Conservation (phyloP, 2,888 invertebrate species). For the Fragum whitleyi region DNA sequence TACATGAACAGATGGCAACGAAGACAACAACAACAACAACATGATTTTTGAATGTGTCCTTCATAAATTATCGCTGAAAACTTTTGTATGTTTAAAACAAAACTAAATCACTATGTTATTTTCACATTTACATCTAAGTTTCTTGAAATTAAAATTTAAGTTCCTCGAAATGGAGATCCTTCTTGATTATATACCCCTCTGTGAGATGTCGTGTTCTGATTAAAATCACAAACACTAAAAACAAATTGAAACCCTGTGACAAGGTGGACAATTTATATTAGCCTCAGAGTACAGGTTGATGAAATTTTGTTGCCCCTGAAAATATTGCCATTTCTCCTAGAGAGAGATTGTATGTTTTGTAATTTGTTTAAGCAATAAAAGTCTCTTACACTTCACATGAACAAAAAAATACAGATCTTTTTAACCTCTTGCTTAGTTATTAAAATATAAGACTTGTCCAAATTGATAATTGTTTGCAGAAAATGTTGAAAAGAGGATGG, state of each 20-base stretch:
- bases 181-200: conserved; percentile 2
- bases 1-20: too few relatives aligned
- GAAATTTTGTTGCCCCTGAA: conserved; percentile 13
- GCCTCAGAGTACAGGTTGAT: conserved; percentile 10
- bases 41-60: too few relatives aligned
- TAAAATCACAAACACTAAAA: conserved; percentile 21
- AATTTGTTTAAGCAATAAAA: conserved; percentile 19
- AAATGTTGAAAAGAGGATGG: too few relatives aligned
- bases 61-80: too few relatives aligned
- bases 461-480: too few relatives aligned
- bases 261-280: conserved; percentile 25
- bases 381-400: not conserved
- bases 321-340: not conserved
- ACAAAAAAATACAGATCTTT: not conserved
- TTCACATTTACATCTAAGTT: too few relatives aligned
- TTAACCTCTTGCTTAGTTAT: too few relatives aligned
- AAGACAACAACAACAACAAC: too few relatives aligned
- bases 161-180: not conserved
- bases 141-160: too few relatives aligned
- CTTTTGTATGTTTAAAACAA: too few relatives aligned
- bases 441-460: too few relatives aligned
- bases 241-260: conserved; percentile 17
- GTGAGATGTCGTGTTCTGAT: conserved; percentile 8
- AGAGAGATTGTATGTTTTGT: conserved; percentile 2
- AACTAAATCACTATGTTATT: too few relatives aligned